These are phyloP conservation scores for Enteromius thamalakanensis DNA, from an alignment of 2,797 vertebrate species.

Conservation along the genomic window DNA sequence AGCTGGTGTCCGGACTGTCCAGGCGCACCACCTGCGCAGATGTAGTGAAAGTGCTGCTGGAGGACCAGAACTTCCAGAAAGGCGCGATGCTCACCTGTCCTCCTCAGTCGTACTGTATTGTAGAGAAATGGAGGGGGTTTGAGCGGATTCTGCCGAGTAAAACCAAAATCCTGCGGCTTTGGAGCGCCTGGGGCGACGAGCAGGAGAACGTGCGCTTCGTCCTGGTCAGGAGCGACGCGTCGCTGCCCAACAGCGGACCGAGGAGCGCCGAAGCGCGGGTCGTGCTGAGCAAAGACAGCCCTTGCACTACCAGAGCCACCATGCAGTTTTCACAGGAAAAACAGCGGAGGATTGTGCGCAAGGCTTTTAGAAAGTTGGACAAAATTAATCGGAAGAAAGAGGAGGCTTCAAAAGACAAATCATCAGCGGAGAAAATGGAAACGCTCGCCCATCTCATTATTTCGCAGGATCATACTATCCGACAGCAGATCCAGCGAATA, in stretches of 20 bases:
- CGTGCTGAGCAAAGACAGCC: conserved; percentile 88
- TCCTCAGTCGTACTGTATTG: conserved; percentile 90
- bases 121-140: conserved; percentile 97
- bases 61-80: conserved; percentile 84
- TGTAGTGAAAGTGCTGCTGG: conserved; percentile 88
- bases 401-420: conserved; percentile 72
- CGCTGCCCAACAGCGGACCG: conserved; percentile 88
- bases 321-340: conserved; percentile 83
- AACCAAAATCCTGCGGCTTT: conserved; percentile 90
- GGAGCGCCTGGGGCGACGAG: conserved; percentile 94
- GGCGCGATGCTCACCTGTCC: conserved; percentile 81
- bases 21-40: conserved; percentile 92
- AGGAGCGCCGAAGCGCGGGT: conserved; percentile 94
- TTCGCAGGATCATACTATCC: conserved; percentile 96
- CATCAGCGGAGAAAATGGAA: conserved; percentile 89
- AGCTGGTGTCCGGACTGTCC: conserved; percentile 91
- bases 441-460: conserved; percentile 94
- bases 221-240: conserved; percentile 90
- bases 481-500: conserved; percentile 92
- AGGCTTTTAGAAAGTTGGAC: conserved; percentile 95
- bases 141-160: conserved; percentile 93
- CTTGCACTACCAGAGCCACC: conserved; percentile 67
- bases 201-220: conserved; percentile 94
- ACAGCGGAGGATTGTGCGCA: conserved; percentile 90
- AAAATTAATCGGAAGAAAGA: conserved; percentile 90